These are phyloP conservation scores for Ips nitidus DNA, from an alignment of 1,140 invertebrate genomes.

Conservation along the genomic window DNA sequence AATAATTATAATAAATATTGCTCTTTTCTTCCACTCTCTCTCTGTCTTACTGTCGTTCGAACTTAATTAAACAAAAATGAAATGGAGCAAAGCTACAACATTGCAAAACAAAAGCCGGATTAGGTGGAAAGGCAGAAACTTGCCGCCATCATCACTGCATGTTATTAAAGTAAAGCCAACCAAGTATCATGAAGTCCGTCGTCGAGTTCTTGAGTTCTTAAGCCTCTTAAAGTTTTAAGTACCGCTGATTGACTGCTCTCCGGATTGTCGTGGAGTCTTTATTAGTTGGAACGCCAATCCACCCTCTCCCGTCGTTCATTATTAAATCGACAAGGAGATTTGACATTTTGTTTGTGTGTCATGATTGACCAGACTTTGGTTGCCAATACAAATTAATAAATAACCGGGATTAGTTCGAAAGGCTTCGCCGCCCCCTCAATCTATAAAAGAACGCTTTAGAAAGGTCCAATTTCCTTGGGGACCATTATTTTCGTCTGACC, in stretches of 20 bases:
- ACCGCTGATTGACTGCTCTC: constrained; percentile 29
- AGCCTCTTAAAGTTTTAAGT: constrained; percentile 33
- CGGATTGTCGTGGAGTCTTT: constrained; percentile 20
- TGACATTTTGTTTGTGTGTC: not conserved
- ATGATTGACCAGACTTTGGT: too few species aligned
- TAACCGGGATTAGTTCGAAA: too few species aligned
- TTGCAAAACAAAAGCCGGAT: not conserved
- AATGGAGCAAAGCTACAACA: too few species aligned
- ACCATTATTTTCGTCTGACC: constrained; percentile 23
- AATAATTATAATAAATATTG: too few species aligned
- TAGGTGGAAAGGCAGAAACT: constrained; percentile 2
- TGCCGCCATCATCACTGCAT: constrained; percentile 17
- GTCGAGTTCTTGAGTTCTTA: constrained; percentile 19
- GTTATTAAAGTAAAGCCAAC: constrained; percentile 28
- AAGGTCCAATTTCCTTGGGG: constrained; percentile 20
- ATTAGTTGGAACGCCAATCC: constrained; percentile 14
- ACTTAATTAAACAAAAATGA: too few species aligned
- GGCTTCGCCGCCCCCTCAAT: too few species aligned
- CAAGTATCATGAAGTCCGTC: constrained; percentile 23
- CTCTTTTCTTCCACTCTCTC: too few species aligned
- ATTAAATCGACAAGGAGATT: not conserved
- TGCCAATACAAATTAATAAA: too few species aligned
- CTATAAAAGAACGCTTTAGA: constrained; percentile 19
- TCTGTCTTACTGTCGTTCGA: too few species aligned
- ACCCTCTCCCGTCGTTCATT: constrained; percentile 11